Evolutionary conservation across 2,797 vertebrate species (phyloP).

Genomic region (Parauchenoglanis punctatus): DNA sequence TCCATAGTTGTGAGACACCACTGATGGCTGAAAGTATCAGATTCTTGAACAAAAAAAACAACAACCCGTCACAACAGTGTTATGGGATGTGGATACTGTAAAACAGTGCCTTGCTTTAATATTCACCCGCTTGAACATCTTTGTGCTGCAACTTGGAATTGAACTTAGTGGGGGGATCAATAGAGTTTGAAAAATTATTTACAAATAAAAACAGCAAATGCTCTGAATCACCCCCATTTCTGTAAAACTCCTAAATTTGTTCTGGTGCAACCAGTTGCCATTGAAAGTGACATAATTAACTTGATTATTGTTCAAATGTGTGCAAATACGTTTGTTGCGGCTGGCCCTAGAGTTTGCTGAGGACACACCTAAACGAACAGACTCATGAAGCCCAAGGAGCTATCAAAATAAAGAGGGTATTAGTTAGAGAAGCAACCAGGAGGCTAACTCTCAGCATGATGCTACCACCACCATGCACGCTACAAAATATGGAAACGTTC

Average conservation of each 20-base stretch:
- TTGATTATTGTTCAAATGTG: not conserved
- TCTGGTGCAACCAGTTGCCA: not conserved
- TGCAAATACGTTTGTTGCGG: not conserved
- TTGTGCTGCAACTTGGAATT: not conserved
- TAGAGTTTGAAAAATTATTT: not conserved
- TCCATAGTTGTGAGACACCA: not conserved
- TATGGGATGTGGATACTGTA: not conserved
- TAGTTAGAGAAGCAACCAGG: not conserved
- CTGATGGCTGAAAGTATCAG: not conserved
- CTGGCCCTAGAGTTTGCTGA: not conserved
- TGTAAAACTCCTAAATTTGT: not conserved
- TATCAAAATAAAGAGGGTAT: not conserved
- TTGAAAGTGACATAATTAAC: not conserved
- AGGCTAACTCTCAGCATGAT: not conserved
- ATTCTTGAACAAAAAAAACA: not conserved
- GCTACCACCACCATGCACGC: not conserved
- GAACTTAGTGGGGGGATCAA: not conserved
- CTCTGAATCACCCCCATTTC: not conserved
- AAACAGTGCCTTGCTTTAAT: not conserved
- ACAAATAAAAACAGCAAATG: not conserved
- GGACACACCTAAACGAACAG: not conserved
- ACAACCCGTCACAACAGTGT: not conserved
- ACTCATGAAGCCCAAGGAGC: not conserved
- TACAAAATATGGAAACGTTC: not conserved
- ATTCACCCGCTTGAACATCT: not conserved